A percentile compares a stretch with the other conserved stretches of the same genome.
phyloP scores from a whole-genome alignment of 2,113 vertebrate species.

The Actenoides hombroni region DNA sequence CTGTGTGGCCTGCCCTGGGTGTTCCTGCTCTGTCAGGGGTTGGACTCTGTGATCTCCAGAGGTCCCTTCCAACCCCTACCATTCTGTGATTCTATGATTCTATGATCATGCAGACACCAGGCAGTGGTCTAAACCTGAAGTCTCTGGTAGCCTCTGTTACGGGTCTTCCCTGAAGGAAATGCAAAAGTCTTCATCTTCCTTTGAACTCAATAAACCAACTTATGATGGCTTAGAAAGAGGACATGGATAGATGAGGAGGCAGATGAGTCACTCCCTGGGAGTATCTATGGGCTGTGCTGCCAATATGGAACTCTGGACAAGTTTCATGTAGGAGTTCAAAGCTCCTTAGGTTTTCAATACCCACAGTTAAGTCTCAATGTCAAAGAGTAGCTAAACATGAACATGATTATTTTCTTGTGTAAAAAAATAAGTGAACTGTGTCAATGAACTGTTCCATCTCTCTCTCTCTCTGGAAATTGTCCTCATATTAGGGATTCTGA shows the following conservation, averaged over 20 bases:
- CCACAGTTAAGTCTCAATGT: background rate
- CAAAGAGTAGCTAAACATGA: background rate
- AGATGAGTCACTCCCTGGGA: too few relatives aligned
- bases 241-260: background rate
- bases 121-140: background rate
- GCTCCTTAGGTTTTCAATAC: background rate
- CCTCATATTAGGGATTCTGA: background rate
- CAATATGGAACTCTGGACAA: background rate
- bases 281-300: fast-evolving
- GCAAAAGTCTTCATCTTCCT: background rate
- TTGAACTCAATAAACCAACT: background rate
- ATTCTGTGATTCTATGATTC: too few relatives aligned
- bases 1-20: too few relatives aligned
- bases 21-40: too few relatives aligned
- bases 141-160: background rate
- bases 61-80: too few relatives aligned
- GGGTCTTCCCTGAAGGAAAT: background rate
- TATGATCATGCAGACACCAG: background rate
- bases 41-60: too few relatives aligned
- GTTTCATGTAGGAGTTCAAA: background rate
- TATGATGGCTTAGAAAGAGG: background rate
- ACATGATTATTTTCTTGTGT: background rate
- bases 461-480: background rate
- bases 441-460: background rate
- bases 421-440: background rate